phyloP scores from a whole-genome alignment of 2,113 vertebrate genomes.

The Halcyon senegalensis region DNA sequence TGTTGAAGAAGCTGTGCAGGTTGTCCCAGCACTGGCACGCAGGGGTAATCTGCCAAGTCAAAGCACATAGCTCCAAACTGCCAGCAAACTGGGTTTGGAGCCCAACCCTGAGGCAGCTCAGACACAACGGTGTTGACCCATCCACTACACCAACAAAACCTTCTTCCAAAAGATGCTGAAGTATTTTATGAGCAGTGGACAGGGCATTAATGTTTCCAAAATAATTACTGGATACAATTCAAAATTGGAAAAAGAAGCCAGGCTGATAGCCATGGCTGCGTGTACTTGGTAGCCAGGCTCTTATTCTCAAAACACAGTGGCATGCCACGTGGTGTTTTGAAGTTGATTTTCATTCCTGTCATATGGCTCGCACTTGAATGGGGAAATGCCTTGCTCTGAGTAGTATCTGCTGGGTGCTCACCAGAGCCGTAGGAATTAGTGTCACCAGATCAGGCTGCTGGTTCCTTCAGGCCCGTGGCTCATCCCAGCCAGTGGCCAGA shows the following conservation, averaged over 20 bases:
- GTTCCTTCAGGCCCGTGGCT: not conserved
- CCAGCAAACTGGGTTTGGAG: not conserved
- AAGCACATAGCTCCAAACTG: not conserved
- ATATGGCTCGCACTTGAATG: not conserved
- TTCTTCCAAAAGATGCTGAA: not conserved
- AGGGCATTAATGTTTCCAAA: not conserved
- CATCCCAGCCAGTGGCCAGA: not conserved
- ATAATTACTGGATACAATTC: not conserved
- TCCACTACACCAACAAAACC: not conserved
- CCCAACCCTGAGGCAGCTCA: not conserved
- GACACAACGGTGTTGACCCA: not conserved
- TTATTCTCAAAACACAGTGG: not conserved
- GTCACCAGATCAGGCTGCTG: not conserved
- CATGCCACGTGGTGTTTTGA: rapidly evolving
- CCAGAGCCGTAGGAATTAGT: not conserved
- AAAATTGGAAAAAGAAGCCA: not conserved
- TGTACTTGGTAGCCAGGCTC: not conserved
- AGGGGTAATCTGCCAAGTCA: not conserved
- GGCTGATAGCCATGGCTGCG: not conserved
- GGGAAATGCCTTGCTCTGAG: not conserved
- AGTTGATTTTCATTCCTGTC: not conserved
- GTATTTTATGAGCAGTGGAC: not conserved
- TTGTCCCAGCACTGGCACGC: not conserved
- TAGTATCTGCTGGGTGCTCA: rapidly evolving
- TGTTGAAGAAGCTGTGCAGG: not conserved